Base-by-base conservation (phyloP, 2,113 vertebrate genomes). In the Larimichthys crocea region DNA sequence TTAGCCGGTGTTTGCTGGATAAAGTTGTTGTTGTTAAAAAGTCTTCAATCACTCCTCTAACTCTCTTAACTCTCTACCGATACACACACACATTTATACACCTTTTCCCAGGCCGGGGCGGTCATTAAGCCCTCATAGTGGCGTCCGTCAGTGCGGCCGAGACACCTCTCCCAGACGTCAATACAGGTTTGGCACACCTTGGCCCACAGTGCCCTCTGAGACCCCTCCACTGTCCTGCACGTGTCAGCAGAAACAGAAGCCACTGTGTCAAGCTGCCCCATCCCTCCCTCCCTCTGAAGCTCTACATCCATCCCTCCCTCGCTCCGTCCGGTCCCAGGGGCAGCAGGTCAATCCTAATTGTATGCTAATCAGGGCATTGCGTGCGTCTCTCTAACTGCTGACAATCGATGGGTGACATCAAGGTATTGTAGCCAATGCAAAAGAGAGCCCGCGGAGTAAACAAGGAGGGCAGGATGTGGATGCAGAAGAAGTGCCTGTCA, bases 191-290 rank as follows among this genome's bases (percentile, higher is more conserved):
- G 93, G 92, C 92, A 91, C 91, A 91, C 90, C 91, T 91, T 86
- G 89, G 84, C 91, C 87, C 78, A 46, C 77, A 15, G 63, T 80
- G 91, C 88, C 69, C 55, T 87, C 84, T 76, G 91, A 94, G 46
- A 93, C 88, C 90, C 72, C 82, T 48, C 63, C 82, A 42, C 83
- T 87, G 86, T 90, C 92, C 91, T 84, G 90, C 86, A 72, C 46
- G 74, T 86, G 90, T 96, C 94, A 88, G 88, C 92, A 95, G 88
- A 95, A 95, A 92, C 83, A 90, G 75, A 89, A 94, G 92, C 81
- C 84, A 87, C 85, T 81, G 88, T 84, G 83, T 91, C 91, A 92
- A 92, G 61, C 66, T 67, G 89, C 82, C 49, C 46, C 62, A 2
- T 82, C 74, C 75, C 64, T 75, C 77, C 63, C 60, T 84, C 80